Evolutionary conservation across 2,888 invertebrate genomes (phyloP).

Genomic region (Diloba caeruleocephala): DNA sequence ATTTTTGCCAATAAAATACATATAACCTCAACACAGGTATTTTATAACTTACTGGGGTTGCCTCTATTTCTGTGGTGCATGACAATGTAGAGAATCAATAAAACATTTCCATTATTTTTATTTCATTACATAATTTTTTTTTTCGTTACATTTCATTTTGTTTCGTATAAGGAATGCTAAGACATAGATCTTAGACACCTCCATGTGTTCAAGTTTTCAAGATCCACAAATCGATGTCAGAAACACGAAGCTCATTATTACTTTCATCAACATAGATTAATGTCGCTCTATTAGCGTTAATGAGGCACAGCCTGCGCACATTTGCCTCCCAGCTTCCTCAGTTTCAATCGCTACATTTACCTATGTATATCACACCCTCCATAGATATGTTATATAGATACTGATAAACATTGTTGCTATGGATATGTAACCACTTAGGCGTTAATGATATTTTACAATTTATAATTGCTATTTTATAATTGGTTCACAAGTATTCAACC

Average conservation of each 20-base stretch:
- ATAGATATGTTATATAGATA: neutral
- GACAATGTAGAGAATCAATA: too few relatives aligned
- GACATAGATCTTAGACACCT: slow-evolving; percentile 6
- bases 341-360: slow-evolving; percentile 59
- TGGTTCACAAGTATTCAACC: slow-evolving; percentile 23
- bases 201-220: slow-evolving; percentile 20
- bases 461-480: too few relatives aligned
- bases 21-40: too few relatives aligned
- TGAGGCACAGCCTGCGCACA: slow-evolving; percentile 76
- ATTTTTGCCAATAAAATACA: too few relatives aligned
- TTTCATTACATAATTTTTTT: too few relatives aligned
- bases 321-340: slow-evolving; percentile 67
- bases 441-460: slow-evolving; percentile 32
- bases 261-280: slow-evolving; percentile 81
- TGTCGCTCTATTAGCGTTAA: slow-evolving; percentile 79
- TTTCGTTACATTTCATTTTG: too few relatives aligned
- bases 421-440: slow-evolving; percentile 3
- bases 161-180: neutral
- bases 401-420: slow-evolving; percentile 15
- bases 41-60: too few relatives aligned
- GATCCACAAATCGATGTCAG: slow-evolving; percentile 57
- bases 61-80: too few relatives aligned
- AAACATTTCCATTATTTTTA: too few relatives aligned
- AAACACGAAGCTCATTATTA: slow-evolving; percentile 70
- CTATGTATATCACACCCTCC: slow-evolving; percentile 8